Base-by-base conservation (phyloP, 2,888 invertebrate genomes). In the Disparrhopalites patrizii region DNA sequence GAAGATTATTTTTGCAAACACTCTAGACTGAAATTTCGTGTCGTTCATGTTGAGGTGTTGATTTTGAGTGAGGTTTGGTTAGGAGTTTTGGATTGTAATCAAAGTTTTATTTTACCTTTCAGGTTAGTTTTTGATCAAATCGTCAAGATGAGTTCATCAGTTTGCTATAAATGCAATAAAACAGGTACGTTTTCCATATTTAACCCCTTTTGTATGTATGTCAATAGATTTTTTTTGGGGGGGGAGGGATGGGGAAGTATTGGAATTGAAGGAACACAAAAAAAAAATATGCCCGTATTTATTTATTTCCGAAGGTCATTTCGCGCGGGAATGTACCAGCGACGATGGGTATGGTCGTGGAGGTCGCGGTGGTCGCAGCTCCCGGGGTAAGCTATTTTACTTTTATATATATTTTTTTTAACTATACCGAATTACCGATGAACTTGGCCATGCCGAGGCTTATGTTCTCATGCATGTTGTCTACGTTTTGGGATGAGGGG, bases 131-230 rank as follows among this genome's bases (percentile, higher is more conserved):
- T n/a, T n/a, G n/a, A n/a, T n/a, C n/a, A n/a, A n/a, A n/a, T n/a
- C n/a, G n/a, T n/a, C 47, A 47, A 47, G 33, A 54, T 54, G 54
- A 54, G 54, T 54, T 54, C 54, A 31, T 54, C 54, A 30, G 54
- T 54, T 54, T 54, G 54, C 28, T 54, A 54, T 33, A 54, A 54
- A n/a, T 54, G 60, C 43, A 60, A 60, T 50, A 60, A 60, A 50
- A 47, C 60, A 40, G 60, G 60, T 60, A 18, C 28, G 47, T 31
- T 18, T 25, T 25, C 10, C 10, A 15, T 36, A 13, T 13, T 10
- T 15, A n/a, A n/a, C n/a, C 10, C 10, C 15, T 15, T 36, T 10
- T 13, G 38, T 13, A 47, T 20, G n/a, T n/a, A 47, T 20, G 7
- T 36, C 3, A 4, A 25, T n/a, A 8, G 50, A 36, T n/a, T 47